These are phyloP conservation scores for Heteractis magnifica DNA, from an alignment of 92 coral and sea anemone genomes.

Conservation along the genomic window DNA sequence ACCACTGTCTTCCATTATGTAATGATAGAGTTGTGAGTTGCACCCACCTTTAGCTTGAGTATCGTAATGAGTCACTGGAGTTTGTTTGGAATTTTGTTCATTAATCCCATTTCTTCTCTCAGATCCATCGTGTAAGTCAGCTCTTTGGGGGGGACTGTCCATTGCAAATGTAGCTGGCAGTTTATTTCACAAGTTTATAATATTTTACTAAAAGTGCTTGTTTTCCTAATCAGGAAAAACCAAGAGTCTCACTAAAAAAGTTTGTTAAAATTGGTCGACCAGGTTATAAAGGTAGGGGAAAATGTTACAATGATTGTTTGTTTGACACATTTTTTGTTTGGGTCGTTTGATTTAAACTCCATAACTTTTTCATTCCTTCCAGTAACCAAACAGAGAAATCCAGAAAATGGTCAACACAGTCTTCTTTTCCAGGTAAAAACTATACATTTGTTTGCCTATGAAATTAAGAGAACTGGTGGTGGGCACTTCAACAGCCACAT, in stretches of 20 bases:
- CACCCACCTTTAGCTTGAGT: too few species aligned
- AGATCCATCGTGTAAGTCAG: too few species aligned
- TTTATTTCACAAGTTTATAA: not conserved
- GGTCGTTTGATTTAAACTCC: not conserved
- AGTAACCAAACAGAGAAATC: conserved; percentile 89
- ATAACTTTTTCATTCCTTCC: not conserved
- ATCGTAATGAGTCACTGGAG: too few species aligned
- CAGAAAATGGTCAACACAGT: conserved; percentile 91
- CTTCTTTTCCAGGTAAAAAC: conserved; percentile 75
- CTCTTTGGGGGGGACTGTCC: too few species aligned
- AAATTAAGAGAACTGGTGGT: not conserved
- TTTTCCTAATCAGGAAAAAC: conserved; percentile 68
- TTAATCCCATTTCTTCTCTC: too few species aligned
- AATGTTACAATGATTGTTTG: not conserved
- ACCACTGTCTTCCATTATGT: not conserved
- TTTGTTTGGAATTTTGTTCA: too few species aligned
- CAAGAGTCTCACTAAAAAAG: conserved; percentile 91
- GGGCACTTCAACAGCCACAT: too few species aligned
- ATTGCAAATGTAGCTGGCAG: too few species aligned
- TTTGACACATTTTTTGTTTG: not conserved
- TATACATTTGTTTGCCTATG: not conserved
- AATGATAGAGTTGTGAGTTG: not conserved
- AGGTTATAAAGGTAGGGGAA: conserved; percentile 75
- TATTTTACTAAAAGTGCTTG: not conserved
- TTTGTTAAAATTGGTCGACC: conserved; percentile 97